Conservation (phyloP, 1,140 invertebrate genomes). For the Sitodiplosis mosellana region DNA sequence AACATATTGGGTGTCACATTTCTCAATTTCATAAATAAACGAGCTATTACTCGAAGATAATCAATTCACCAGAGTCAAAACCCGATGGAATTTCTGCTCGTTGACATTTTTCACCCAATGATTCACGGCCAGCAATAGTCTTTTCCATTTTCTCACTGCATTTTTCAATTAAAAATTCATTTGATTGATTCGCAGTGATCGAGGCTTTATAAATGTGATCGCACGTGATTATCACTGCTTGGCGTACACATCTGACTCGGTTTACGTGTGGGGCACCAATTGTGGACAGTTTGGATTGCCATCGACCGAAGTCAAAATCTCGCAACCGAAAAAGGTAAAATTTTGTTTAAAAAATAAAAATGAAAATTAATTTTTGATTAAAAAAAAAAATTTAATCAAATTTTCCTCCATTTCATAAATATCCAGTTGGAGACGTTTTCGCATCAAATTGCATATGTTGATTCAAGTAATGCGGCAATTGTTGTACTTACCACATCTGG, state of each 20-base stretch:
- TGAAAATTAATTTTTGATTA: neutral
- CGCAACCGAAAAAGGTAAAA: neutral
- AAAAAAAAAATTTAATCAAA: constrained; percentile 11
- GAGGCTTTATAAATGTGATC: constrained; percentile 12
- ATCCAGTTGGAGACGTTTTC: constrained; percentile 5
- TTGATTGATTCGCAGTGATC: neutral
- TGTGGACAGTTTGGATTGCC: constrained; percentile 44
- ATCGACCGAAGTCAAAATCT: constrained; percentile 3
- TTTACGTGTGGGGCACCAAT: constrained; percentile 47
- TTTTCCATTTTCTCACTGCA: no score
- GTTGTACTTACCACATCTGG: constrained; percentile 16
- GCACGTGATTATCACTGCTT: constrained; percentile 43
- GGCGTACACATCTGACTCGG: constrained; percentile 31
- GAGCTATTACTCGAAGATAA: no score
- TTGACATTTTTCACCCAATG: no score
- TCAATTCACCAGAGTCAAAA: no score
- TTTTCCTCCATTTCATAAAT: neutral
- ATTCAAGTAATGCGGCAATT: constrained; percentile 19
- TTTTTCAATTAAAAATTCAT: no score
- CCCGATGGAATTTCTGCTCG: no score
- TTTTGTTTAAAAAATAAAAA: neutral
- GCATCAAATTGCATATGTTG: constrained; percentile 16
- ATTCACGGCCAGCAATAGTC: no score
- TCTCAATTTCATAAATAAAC: no score
- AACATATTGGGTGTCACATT: no score